Conservation (phyloP, 2,797 vertebrate genomes). For the Hephaestus fuliginosus region DNA sequence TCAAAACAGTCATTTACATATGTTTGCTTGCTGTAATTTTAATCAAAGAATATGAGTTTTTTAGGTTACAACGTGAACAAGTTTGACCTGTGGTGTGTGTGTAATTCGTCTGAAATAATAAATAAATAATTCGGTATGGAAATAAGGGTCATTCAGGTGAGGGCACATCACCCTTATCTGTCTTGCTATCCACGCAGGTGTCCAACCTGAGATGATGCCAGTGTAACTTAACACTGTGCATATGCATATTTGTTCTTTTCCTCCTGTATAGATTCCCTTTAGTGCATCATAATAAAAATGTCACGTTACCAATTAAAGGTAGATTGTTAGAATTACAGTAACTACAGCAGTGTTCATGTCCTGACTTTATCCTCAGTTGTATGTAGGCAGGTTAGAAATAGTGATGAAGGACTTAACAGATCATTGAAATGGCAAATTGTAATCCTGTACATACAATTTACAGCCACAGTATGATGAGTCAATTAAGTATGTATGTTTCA, state of each 20-base stretch:
- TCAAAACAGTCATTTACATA: too few species aligned
- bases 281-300: too few species aligned
- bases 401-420: background rate
- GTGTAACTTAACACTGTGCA: too few species aligned
- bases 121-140: background rate
- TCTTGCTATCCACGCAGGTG: background rate
- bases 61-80: too few species aligned
- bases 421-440: background rate
- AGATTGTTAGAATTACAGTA: background rate
- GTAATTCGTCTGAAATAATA: too few species aligned
- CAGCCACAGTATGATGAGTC: background rate
- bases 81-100: background rate
- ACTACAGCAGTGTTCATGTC: background rate
- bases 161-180: too few species aligned
- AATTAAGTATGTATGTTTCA: background rate
- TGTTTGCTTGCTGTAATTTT: too few species aligned
- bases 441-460: background rate
- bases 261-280: too few species aligned
- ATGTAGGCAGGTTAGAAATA: background rate
- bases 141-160: background rate
- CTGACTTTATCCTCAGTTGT: background rate
- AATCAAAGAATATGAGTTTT: too few species aligned
- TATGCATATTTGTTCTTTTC: too few species aligned
- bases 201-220: background rate
- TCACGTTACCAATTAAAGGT: too few species aligned